Evolutionary conservation across 2,888 invertebrate species (phyloP).

Genomic region (Caenorhabditis sinica): DNA sequence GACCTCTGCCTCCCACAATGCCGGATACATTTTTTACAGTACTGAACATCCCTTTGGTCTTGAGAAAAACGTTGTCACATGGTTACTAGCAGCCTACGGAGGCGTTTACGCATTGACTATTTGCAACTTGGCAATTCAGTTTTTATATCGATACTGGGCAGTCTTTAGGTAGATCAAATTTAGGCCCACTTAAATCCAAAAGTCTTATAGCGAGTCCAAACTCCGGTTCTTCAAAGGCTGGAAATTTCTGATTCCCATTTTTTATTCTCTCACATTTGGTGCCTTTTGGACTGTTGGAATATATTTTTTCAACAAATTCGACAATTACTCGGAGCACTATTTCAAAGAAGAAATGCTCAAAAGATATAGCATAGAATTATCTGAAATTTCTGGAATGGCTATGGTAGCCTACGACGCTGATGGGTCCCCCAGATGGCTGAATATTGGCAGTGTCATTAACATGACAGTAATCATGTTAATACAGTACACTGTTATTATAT

Average conservation of each 20-base stretch:
- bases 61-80: neutral
- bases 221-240: constrained; percentile 3
- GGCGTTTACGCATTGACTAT: neutral
- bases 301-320: neutral
- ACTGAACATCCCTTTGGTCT: too few species aligned
- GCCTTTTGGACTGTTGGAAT: neutral
- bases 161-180: neutral
- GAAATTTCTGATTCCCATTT: neutral
- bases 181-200: too few species aligned
- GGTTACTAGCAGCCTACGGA: neutral
- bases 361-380: constrained; percentile 3
- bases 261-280: neutral
- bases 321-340: constrained; percentile 11
- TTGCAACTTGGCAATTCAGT: neutral
- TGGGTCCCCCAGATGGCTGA: constrained; percentile 11
- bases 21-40: too few species aligned
- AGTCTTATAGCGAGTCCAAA: neutral
- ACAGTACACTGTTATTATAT: constrained; percentile 35
- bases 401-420: constrained; percentile 3
- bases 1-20: too few species aligned
- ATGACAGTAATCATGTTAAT: constrained; percentile 31
- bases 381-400: constrained; percentile 18
- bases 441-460: constrained; percentile 2
- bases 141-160: constrained; percentile 1
- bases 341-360: constrained; percentile 10